Conservation (phyloP, 1,140 invertebrate species). For the Bactericera cockerelli region DNA sequence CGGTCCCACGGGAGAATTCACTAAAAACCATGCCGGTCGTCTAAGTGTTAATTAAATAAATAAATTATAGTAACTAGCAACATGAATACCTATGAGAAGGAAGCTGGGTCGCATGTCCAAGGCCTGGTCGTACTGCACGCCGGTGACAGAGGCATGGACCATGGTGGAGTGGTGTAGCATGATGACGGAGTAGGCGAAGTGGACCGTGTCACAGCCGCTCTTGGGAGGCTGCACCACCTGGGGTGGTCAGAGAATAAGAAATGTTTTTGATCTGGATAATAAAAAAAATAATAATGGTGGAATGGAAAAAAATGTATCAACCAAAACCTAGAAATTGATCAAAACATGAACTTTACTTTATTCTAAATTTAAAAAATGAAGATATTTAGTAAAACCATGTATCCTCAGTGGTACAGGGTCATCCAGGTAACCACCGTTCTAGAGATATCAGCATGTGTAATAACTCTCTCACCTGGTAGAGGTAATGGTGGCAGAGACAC, state of each 20-base stretch:
- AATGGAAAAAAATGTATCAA: too few species aligned
- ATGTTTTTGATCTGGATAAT: too few species aligned
- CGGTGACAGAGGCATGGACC: constrained; percentile 61
- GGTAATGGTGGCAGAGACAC: constrained; percentile 69
- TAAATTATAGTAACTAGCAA: too few species aligned
- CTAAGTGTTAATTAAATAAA: too few species aligned
- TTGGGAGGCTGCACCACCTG: constrained; percentile 24
- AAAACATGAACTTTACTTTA: too few species aligned
- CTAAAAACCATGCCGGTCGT: too few species aligned
- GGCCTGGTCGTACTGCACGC: constrained; percentile 55
- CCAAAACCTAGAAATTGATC: too few species aligned
- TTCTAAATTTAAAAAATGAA: too few species aligned
- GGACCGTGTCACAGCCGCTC: constrained; percentile 40
- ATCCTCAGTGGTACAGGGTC: constrained; percentile 57
- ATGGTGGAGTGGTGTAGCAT: constrained; percentile 64
- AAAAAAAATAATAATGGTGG: too few species aligned
- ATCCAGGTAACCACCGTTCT: constrained; percentile 49
- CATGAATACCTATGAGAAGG: constrained; percentile 45
- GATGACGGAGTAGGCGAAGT: constrained; percentile 68
- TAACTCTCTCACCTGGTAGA: constrained; percentile 52
- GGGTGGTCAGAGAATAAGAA: too few species aligned
- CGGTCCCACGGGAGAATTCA: too few species aligned
- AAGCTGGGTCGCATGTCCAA: constrained; percentile 57
- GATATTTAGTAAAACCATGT: too few species aligned
- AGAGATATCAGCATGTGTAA: constrained; percentile 41